phyloP scores from a whole-genome alignment of 2,797 vertebrate genomes.

The Spinus pinus region DNA sequence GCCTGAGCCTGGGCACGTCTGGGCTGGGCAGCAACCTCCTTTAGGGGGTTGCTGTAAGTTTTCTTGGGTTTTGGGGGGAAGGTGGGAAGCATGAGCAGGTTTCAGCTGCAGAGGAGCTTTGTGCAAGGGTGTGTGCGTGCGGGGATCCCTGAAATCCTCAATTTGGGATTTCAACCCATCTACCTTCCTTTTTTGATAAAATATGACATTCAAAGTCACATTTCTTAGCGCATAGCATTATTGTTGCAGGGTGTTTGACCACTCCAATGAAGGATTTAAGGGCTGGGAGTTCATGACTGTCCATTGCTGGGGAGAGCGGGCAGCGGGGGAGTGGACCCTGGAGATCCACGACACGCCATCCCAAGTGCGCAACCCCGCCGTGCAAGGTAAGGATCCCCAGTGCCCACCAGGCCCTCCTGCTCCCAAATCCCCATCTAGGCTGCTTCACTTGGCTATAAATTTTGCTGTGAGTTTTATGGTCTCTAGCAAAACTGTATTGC shows the following conservation, averaged over 20 bases:
- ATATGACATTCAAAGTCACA: rapidly evolving
- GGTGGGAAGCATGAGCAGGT: rapidly evolving
- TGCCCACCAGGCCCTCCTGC: rapidly evolving
- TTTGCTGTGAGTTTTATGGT: not conserved
- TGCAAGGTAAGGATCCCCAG: slow-evolving; percentile 79
- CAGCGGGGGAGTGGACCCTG: slow-evolving; percentile 87
- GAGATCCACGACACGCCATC: slow-evolving; percentile 86
- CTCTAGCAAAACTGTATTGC: not conserved
- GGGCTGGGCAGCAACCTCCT: not conserved
- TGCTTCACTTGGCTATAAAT: not conserved
- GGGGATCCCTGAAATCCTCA: not conserved
- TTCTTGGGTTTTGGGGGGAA: not conserved
- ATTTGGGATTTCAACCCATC: not conserved
- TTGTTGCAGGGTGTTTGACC: slow-evolving; percentile 82
- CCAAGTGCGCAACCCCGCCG: slow-evolving; percentile 82
- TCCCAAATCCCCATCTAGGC: not conserved
- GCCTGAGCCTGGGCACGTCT: rapidly evolving
- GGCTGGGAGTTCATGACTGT: slow-evolving; percentile 96
- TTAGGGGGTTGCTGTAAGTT: not conserved
- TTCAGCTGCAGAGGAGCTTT: not conserved
- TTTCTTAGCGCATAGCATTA: not conserved
- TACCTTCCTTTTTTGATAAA: not conserved
- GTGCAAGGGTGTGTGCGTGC: rapidly evolving
- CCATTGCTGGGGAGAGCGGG: slow-evolving; percentile 91
- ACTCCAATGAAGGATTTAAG: slow-evolving; percentile 88